phyloP scores from a whole-genome alignment of 2,113 vertebrate species.

The Thalassoma bifasciatum region DNA sequence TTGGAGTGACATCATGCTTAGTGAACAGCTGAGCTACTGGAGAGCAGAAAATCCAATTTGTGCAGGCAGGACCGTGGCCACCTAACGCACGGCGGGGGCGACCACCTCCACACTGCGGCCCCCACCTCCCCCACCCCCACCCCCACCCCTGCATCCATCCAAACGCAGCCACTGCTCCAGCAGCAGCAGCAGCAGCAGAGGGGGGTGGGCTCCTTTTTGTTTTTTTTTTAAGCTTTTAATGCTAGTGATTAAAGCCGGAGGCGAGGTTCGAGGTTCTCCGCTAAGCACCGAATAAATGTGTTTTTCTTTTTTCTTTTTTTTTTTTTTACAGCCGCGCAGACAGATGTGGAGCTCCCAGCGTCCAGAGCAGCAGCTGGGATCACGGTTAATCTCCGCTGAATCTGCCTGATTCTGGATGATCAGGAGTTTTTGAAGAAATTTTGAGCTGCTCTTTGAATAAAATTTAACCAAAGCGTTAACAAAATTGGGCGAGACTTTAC shows the following conservation, averaged over 20 bases:
- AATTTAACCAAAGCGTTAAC: too few species aligned
- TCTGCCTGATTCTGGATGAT: neutral
- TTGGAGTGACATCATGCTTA: constrained; percentile 45
- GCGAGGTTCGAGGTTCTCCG: constrained; percentile 48
- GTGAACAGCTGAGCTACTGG: constrained; percentile 55
- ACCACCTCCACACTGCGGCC: neutral
- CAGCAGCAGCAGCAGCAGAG: constrained; percentile 9
- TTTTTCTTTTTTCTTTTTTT: too few species aligned
- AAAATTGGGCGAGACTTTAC: too few species aligned
- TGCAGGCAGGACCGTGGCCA: constrained; percentile 47
- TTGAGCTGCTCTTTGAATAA: too few species aligned
- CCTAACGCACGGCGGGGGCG: constrained; percentile 15
- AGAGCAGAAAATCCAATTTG: constrained; percentile 64
- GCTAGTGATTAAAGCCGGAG: constrained; percentile 62
- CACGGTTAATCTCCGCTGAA: constrained; percentile 33
- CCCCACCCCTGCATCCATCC: too few species aligned
- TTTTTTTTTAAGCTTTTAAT: constrained; percentile 73
- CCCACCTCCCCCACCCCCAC: neutral
- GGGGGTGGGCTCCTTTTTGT: constrained; percentile 1
- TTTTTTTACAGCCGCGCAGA: constrained; percentile 23
- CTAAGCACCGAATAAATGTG: constrained; percentile 40
- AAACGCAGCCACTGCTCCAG: too few species aligned
- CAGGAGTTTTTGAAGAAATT: constrained; percentile 16
- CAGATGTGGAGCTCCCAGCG: constrained; percentile 29
- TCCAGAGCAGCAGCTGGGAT: constrained; percentile 33